Base-by-base conservation (phyloP, 2,888 invertebrate species). In the Lacanobia oleracea region DNA sequence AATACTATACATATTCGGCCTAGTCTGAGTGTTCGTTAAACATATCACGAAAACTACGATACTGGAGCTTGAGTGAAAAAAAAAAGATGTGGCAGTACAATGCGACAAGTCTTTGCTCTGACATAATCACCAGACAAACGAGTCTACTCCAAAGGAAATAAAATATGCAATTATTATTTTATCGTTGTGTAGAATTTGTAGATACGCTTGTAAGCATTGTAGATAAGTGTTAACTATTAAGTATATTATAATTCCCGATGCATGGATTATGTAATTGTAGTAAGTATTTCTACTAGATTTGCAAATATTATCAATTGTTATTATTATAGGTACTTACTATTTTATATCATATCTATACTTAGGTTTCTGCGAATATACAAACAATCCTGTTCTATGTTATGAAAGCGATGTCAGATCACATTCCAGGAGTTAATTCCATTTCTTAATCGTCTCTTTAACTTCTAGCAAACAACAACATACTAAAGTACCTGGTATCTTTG, bases 71-170 rank as follows among this genome's bases (percentile, higher is more conserved):
- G 23, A 57, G 16, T 27, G 18, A 18, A 23, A 21, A 27, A 23
- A 21, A 27, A 16, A 14, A 45, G n/a, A 51, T 53, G 27, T 16
- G 7, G 21, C 12, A 27, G 16, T 18, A 50, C 18, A 21, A 57
- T 57, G 1, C 12, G 14, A 40, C 7, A 18, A 48, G 48, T 40
- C n/a, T 4, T 45, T 33, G 18, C 37, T 56, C 54, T 40, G 0
- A 51, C 23, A 12, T 54, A 54, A 21, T 33, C 27, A 14, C 18
- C 18, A 40, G 40, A 33, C 33, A 16, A 14, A 59, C 21, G 14
- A 63, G 33, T 71, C 23, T 67, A 48, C 71, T 79, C 65, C 76
- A 79, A 79, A 79, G 76, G 45, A 76, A 79, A 79, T 74, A 43
- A 48, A 33, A 51, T 64, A 57, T 54, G 50, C 59, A 69, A 27